Conservation (phyloP, 1,140 invertebrate genomes). For the Conus betulinus region DNA sequence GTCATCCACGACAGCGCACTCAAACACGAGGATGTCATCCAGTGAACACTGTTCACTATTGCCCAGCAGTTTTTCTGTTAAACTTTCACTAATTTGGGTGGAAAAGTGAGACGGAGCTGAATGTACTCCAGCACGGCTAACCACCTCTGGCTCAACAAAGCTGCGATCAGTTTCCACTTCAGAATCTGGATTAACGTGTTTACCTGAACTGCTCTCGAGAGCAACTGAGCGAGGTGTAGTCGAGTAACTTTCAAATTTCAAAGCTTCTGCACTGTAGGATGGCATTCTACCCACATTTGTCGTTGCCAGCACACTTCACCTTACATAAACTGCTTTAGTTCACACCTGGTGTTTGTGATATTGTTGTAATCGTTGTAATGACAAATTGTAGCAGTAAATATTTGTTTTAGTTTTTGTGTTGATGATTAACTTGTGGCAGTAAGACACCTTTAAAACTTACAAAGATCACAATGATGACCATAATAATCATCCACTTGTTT, state of each 20-base stretch:
- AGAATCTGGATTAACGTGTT: not conserved
- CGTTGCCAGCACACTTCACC: not conserved
- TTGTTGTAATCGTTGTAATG: too few species aligned
- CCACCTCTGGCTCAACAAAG: not conserved
- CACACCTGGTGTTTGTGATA: too few species aligned
- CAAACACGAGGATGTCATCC: conserved; percentile 46
- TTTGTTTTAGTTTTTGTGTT: too few species aligned
- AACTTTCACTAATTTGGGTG: not conserved
- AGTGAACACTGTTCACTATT: conserved; percentile 50
- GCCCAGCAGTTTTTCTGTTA: conserved; percentile 40
- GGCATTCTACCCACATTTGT: not conserved
- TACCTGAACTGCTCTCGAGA: not conserved
- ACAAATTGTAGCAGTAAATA: too few species aligned
- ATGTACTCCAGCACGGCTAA: not conserved
- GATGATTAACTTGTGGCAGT: not conserved
- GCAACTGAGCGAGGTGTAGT: not conserved
- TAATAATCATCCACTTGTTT: not conserved
- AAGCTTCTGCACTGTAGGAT: not conserved
- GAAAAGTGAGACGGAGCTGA: conserved; percentile 12
- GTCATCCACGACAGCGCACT: conserved; percentile 36
- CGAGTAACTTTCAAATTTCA: conserved; percentile 16
- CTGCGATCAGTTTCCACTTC: not conserved
- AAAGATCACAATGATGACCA: not conserved
- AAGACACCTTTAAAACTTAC: too few species aligned
- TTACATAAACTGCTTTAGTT: not conserved